A percentile compares a stretch with the other conserved stretches of the same genome.
Conservation (phyloP, 2,113 vertebrate species). For the Spea multiplicata region DNA sequence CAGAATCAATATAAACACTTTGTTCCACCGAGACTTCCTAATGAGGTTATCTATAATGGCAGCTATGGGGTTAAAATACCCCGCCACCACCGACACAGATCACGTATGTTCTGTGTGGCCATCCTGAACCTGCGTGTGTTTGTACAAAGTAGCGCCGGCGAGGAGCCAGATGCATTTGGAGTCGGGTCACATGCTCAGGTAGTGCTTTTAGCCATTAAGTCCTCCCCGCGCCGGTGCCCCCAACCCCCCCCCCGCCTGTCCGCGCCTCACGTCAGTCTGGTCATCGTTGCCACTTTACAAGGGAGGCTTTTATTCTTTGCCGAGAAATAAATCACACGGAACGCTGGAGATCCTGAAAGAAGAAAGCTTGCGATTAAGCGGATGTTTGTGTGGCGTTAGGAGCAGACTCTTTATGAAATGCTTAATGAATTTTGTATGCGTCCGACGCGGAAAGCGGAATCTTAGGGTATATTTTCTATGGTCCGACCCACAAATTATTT, state of each 20-base stretch:
- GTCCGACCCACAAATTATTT: too few relatives aligned
- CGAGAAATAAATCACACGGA: slow-evolving; percentile 29
- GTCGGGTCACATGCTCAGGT: slow-evolving; percentile 25
- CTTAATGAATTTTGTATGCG: slow-evolving; percentile 18
- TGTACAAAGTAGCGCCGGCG: background rate
- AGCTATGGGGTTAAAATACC: too few relatives aligned
- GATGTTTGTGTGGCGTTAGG: slow-evolving; percentile 17
- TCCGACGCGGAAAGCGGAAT: background rate
- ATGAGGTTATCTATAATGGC: too few relatives aligned
- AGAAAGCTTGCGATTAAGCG: slow-evolving; percentile 26
- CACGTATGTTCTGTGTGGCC: background rate
- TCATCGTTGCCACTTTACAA: slow-evolving; percentile 35
- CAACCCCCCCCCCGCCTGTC: background rate
- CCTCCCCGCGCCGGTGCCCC: background rate
- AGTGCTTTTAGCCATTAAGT: background rate
- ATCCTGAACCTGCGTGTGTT: background rate
- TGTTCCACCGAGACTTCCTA: too few relatives aligned
- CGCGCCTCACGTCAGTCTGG: slow-evolving; percentile 22
- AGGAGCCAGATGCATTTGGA: slow-evolving; percentile 7
- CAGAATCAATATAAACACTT: too few relatives aligned
- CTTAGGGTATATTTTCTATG: background rate
- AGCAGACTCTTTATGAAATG: slow-evolving; percentile 8
- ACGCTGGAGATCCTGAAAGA: slow-evolving; percentile 38
- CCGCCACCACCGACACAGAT: slow-evolving; percentile 1
- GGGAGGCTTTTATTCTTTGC: slow-evolving; percentile 32